phyloP scores from a whole-genome alignment of 1,140 invertebrate genomes.

The Stegodyphus dumicola region DNA sequence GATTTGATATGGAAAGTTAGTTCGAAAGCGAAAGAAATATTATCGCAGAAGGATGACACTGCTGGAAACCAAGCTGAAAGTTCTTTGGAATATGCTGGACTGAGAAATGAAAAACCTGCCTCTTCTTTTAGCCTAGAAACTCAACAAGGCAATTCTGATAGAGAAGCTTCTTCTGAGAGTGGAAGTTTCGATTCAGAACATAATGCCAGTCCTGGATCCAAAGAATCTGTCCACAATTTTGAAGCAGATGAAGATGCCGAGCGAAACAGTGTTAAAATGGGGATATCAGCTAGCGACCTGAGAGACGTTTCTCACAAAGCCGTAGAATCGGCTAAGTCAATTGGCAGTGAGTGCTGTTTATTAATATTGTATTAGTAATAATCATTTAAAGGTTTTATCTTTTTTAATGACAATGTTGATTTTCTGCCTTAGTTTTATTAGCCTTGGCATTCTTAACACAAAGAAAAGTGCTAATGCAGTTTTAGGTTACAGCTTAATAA shows the following conservation, averaged over 20 bases:
- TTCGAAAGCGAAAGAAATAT: constrained; percentile 55
- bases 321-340: constrained; percentile 84
- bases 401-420: no score
- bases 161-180: constrained; percentile 50
- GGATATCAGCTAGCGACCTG: constrained; percentile 63
- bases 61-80: constrained; percentile 18
- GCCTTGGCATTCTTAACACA: no score
- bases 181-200: constrained; percentile 42
- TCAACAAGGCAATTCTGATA: constrained; percentile 43
- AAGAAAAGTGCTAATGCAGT: no score
- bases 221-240: constrained; percentile 21
- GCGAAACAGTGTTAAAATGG: constrained; percentile 13
- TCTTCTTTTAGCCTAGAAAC: constrained; percentile 42
- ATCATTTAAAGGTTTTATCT: no score
- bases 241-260: constrained; percentile 36
- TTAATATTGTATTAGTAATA: no score
- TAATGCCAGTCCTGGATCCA: constrained; percentile 30
- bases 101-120: constrained; percentile 34
- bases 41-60: constrained; percentile 46
- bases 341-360: constrained; percentile 76
- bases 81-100: constrained; percentile 26
- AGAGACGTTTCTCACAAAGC: constrained; percentile 87
- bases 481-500: no score
- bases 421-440: no score
- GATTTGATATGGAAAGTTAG: constrained; percentile 59